These are phyloP conservation scores for Bradypodion pumilum DNA, from an alignment of 2,797 vertebrate genomes.

Conservation along the genomic window DNA sequence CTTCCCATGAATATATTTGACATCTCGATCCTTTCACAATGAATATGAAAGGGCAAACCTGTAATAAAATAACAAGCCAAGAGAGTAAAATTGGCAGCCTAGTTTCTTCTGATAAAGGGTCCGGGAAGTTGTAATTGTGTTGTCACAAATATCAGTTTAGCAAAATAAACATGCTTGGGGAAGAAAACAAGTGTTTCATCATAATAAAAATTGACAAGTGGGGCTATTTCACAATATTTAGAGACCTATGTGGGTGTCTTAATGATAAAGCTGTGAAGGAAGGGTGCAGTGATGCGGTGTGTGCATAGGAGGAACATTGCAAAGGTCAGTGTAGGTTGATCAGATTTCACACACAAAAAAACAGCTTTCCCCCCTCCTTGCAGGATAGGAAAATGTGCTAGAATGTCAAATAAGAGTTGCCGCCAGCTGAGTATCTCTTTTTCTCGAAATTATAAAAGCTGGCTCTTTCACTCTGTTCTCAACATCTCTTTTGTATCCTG, in stretches of 20 bases:
- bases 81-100: conserved; percentile 10
- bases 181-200: conserved; percentile 25
- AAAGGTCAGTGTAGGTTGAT: neutral
- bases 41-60: conserved; percentile 22
- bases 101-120: conserved; percentile 38
- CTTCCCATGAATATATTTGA: neutral
- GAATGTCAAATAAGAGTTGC: neutral
- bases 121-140: neutral
- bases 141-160: conserved; percentile 23
- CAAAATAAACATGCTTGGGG: conserved; percentile 42
- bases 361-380: fast-evolving
- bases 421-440: neutral
- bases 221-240: conserved; percentile 49
- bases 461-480: neutral
- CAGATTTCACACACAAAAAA: conserved; percentile 48
- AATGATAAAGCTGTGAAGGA: conserved; percentile 48
- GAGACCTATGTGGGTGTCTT: conserved; percentile 19
- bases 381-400: neutral
- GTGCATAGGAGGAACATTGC: neutral
- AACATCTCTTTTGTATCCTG: neutral
- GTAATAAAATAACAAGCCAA: neutral
- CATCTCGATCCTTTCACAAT: neutral
- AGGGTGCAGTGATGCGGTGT: conserved; percentile 18
- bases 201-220: neutral
- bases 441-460: neutral